These are phyloP conservation scores for Platycnemis pennipes DNA, from an alignment of 2,888 invertebrate genomes.

Conservation along the genomic window DNA sequence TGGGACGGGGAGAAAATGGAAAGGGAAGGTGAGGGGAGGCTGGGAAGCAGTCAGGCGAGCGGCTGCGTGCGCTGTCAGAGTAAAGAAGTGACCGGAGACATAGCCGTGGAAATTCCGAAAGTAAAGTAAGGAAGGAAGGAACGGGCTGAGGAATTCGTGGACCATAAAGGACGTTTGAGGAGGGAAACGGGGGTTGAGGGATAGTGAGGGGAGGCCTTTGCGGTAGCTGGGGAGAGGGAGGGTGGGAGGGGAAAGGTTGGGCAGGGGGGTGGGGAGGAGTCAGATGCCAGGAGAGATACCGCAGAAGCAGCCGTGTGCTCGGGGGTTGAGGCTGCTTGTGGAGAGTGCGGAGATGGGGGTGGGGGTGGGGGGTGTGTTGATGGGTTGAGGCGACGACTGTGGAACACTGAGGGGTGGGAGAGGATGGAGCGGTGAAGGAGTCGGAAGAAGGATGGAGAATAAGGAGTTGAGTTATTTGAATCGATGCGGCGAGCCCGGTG, in stretches of 20 bases:
- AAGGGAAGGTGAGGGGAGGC: neutral
- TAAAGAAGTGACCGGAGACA: slow-evolving; percentile 66
- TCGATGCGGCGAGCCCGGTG: neutral
- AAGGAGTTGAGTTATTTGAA: slow-evolving; percentile 32
- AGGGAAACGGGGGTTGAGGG: neutral
- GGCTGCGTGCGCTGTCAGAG: slow-evolving; percentile 58
- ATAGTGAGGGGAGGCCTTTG: slow-evolving; percentile 69
- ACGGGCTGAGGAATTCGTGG: slow-evolving; percentile 57
- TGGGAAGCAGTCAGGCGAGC: neutral
- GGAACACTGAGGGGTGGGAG: slow-evolving; percentile 46
- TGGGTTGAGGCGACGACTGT: slow-evolving; percentile 34
- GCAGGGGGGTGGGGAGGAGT: slow-evolving; percentile 73
- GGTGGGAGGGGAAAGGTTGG: slow-evolving; percentile 72
- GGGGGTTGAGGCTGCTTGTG: slow-evolving; percentile 74
- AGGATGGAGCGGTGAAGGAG: slow-evolving; percentile 15
- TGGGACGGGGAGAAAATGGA: neutral
- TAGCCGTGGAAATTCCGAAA: slow-evolving; percentile 59
- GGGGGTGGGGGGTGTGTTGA: slow-evolving; percentile 61
- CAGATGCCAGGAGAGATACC: slow-evolving; percentile 73
- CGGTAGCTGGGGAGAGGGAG: slow-evolving; percentile 70
- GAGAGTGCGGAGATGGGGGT: slow-evolving; percentile 30
- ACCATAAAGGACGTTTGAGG: slow-evolving; percentile 64
- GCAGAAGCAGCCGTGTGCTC: slow-evolving; percentile 75
- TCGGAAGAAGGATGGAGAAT: slow-evolving; percentile 10
- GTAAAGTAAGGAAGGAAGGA: slow-evolving; percentile 53